These are phyloP conservation scores for Pachyrhynchus sulphureomaculatus DNA, from an alignment of 1,140 invertebrate species.

Conservation along the genomic window DNA sequence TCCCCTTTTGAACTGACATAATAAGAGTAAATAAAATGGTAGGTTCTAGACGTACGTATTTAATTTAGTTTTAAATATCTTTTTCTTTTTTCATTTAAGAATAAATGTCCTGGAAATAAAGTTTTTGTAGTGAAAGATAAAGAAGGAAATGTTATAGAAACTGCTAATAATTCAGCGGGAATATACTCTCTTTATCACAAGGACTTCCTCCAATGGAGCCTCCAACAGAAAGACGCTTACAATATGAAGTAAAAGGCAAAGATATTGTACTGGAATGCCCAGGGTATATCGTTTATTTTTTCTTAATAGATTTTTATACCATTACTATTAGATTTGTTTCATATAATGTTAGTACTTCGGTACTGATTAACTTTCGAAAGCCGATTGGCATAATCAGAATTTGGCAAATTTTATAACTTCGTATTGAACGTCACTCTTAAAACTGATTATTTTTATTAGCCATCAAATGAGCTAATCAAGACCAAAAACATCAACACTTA, in stretches of 20 bases:
- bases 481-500: too few relatives aligned
- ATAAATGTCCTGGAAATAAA: slow-evolving; percentile 53
- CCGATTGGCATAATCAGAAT: too few relatives aligned
- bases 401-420: too few relatives aligned
- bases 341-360: neutral
- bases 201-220: slow-evolving; percentile 53
- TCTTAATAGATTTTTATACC: neutral
- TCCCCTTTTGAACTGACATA: too few relatives aligned
- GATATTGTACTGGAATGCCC: slow-evolving; percentile 56
- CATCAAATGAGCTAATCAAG: too few relatives aligned
- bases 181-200: slow-evolving; percentile 60
- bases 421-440: too few relatives aligned
- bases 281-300: slow-evolving; percentile 51
- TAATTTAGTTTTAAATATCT: too few relatives aligned
- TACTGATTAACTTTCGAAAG: neutral
- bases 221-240: slow-evolving; percentile 49
- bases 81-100: slow-evolving; percentile 42
- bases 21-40: too few relatives aligned
- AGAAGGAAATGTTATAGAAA: slow-evolving; percentile 57
- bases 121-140: slow-evolving; percentile 59
- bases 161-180: slow-evolving; percentile 62
- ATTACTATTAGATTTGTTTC: neutral
- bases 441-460: too few relatives aligned
- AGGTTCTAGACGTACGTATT: too few relatives aligned
- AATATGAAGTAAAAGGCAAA: slow-evolving; percentile 52